Evolutionary conservation across 1,140 invertebrate genomes (phyloP), one percentile per base, ranked within the genome.

Genomic region (Halesus radiatus): DNA sequence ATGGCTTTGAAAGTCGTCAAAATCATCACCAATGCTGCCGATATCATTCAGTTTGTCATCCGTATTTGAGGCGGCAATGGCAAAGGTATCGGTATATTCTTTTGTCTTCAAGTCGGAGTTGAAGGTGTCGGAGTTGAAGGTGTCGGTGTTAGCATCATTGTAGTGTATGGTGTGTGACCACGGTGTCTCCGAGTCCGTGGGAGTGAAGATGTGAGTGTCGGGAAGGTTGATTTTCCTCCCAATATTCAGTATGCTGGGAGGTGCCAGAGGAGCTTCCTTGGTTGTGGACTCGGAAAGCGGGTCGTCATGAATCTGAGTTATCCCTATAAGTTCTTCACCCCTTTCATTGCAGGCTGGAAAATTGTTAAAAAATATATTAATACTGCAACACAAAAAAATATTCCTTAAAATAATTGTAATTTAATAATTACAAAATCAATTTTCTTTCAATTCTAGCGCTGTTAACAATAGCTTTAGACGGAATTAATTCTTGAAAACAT

Each of bases 121-220:
- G 22, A 70, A 74, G 56, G 37, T 22, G n/a, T 22, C 32, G 13
- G 23, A 53, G 23, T 76, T 32, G 22, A 70, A 74, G 56, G 37
- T 45, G 37, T 74, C 18, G 16, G 26, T 79, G n/a, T 78, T 52
- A 85, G 79, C 64, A 85, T 82, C 85, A 78, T 87, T 85, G 77
- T 90, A 89, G 80, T 90, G 89, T 76, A 89, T 89, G 13, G 89
- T 90, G 85, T 88, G 89, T 16, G 89, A 90, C 82, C 88, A 86
- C 10, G 89, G 89, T 54, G 86, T 88, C 84, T 90, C 87, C 4
- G 88, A 90, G 80, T 90, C 88, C 20, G 87, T 88, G 8, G 89
- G 89, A 32, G 89, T 90, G 81, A 89, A 90, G 37, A 90, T 90
- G 80, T 90, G 89, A 22, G 89, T 90, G 68, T 90, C 89, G 13